phyloP scores from a whole-genome alignment of 2,113 vertebrate species.

The Petaurus breviceps region DNA sequence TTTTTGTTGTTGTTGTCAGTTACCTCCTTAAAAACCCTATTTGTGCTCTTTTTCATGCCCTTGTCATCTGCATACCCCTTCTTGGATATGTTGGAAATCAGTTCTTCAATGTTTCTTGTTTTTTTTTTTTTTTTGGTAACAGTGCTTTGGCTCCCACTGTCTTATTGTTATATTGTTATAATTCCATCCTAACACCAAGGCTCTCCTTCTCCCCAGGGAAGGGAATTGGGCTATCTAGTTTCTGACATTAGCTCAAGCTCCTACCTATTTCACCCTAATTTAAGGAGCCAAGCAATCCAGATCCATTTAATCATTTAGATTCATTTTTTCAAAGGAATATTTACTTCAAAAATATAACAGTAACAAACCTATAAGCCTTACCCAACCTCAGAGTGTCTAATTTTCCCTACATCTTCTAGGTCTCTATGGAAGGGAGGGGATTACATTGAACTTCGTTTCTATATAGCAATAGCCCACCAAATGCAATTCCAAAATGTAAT shows the following conservation, averaged over 20 bases:
- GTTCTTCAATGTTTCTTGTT: background rate
- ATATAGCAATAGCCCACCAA: background rate
- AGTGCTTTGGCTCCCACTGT: background rate
- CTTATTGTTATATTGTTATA: too few relatives aligned
- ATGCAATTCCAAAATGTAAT: background rate
- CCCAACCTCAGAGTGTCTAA: background rate
- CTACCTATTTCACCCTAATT: background rate
- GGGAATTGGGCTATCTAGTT: background rate
- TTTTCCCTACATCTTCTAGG: background rate
- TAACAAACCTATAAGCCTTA: background rate
- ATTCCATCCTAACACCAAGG: background rate
- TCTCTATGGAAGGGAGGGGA: background rate
- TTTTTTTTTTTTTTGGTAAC: background rate
- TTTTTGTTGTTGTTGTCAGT: background rate
- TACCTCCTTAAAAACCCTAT: background rate
- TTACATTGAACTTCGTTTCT: background rate
- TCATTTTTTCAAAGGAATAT: background rate
- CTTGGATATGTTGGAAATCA: background rate
- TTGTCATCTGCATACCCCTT: background rate
- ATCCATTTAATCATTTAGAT: background rate
- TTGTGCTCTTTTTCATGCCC: background rate
- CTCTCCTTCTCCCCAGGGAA: background rate
- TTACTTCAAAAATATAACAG: background rate
- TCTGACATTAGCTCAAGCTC: background rate
- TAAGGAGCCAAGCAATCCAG: background rate